phyloP scores from a whole-genome alignment of 2,888 invertebrate species.

The Agonopterix subpropinquella region DNA sequence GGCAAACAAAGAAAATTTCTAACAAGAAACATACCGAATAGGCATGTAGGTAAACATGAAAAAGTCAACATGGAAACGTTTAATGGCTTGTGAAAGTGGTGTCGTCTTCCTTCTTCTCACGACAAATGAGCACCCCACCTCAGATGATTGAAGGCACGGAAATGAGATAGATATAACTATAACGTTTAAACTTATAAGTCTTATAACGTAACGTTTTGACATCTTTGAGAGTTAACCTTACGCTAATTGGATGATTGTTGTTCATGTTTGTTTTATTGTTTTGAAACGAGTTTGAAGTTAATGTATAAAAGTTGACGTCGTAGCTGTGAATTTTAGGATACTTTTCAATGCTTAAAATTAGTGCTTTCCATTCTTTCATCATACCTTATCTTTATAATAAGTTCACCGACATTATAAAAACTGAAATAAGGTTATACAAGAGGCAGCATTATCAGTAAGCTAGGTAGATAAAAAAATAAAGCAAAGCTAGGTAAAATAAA shows the following conservation, averaged over 20 bases:
- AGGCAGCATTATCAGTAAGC: too few relatives aligned
- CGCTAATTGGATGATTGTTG: constrained; percentile 5
- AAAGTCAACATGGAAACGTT: constrained; percentile 10
- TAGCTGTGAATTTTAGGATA: too few relatives aligned
- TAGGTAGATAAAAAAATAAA: too few relatives aligned
- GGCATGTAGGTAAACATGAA: constrained; percentile 10
- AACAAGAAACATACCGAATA: constrained; percentile 5
- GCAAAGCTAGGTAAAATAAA: too few relatives aligned
- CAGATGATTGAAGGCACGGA: constrained; percentile 9
- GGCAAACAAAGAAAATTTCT: constrained; percentile 7
- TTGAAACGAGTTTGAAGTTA: neutral
- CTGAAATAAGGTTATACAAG: too few relatives aligned
- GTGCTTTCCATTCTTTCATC: too few relatives aligned
- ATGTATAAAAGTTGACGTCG: neutral
- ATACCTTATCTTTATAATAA: too few relatives aligned
- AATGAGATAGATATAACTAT: constrained; percentile 5
- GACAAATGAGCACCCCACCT: constrained; percentile 9
- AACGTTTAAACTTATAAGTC: neutral
- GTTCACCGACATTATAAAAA: too few relatives aligned
- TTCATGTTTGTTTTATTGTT: neutral
- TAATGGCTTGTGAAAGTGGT: constrained; percentile 10
- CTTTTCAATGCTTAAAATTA: too few relatives aligned
- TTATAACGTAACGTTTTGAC: constrained; percentile 3
- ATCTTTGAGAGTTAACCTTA: neutral
- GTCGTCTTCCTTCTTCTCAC: constrained; percentile 12